Base-by-base conservation (phyloP, 2,888 invertebrate genomes). In the Clanis bilineata region DNA sequence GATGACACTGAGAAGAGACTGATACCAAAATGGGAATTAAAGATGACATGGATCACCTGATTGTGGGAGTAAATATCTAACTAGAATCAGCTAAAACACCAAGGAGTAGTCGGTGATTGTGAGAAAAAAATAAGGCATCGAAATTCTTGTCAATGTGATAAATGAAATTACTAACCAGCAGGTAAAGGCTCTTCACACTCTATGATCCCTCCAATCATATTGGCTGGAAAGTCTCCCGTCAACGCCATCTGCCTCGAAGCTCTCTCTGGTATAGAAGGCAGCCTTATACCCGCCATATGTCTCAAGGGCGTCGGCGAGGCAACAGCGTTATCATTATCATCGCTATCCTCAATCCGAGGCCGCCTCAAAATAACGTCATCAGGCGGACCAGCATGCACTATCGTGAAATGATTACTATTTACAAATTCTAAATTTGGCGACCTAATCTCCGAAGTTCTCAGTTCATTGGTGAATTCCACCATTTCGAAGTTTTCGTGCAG, bases 131-230 rank as follows among this genome's bases (percentile, higher is more conserved):
- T n/a, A n/a, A n/a, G n/a, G n/a, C n/a, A n/a, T n/a, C n/a, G n/a
- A n/a, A n/a, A n/a, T n/a, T n/a, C n/a, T n/a, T n/a, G n/a, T n/a
- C n/a, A n/a, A 36, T 7, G 5, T 36, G 59, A 44, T 54, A 58
- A 58, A 15, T 10, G 43, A 23, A 15, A 36, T 51, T 55, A 71
- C 93, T 93, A 90, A 97, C 97, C 96, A 73, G 96, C 95, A 51
- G 98, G 98, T 67, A 98, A 87, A 12, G 97, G 96, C 77, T 97
- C 97, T 72, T 97, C 97, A 64, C 93, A 93, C 69, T 94, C 94
- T 32, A 94, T 93, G 58, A 94, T 93, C 60, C 92, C 92, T 43
- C 92, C 92, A 73, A 92, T 92, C 92, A 92, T 92, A 77, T 91
- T 91, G 23, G 92, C 90, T 25, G 92, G 92, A 69, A 90, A 92